Conservation (phyloP, 1,140 invertebrate species). For the Conus ventricosus region DNA sequence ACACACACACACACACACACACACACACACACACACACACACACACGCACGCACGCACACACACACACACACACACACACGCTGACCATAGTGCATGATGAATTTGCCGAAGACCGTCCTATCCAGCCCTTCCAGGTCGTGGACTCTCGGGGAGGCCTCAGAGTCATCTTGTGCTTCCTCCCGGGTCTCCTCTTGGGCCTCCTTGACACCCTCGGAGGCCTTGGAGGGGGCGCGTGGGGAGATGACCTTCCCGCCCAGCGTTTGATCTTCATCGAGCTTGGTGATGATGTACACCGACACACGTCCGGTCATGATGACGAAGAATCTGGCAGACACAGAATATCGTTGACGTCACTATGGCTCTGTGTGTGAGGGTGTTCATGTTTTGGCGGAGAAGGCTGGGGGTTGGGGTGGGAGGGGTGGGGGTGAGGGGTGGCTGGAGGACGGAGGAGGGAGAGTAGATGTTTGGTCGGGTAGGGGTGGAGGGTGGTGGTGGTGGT, state of each 20-base stretch:
- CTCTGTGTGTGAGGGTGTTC: not conserved
- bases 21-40: no score
- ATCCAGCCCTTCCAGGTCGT: not conserved
- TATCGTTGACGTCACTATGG: not conserved
- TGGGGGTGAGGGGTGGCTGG: no score
- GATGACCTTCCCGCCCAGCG: not conserved
- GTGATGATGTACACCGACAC: constrained; percentile 68
- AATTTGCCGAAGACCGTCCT: constrained; percentile 3
- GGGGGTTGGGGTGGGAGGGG: no score
- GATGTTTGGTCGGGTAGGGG: no score
- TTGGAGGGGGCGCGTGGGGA: not conserved
- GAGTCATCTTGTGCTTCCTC: not conserved
- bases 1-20: no score
- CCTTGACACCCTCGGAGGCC: not conserved
- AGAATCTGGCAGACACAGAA: constrained; percentile 55
- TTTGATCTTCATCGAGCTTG: constrained; percentile 62
- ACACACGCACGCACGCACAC: no score
- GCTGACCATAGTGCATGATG: constrained; percentile 21
- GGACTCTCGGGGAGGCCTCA: not conserved
- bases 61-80: no score
- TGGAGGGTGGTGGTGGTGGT: no score
- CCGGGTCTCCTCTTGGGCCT: not conserved
- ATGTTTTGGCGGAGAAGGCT: no score
- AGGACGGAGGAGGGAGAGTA: no score
- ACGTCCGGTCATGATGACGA: constrained; percentile 64